Evolutionary conservation across 1,140 invertebrate genomes (phyloP), one percentile per base, ranked within the genome.

Genomic region (Odontomachus brunneus): DNA sequence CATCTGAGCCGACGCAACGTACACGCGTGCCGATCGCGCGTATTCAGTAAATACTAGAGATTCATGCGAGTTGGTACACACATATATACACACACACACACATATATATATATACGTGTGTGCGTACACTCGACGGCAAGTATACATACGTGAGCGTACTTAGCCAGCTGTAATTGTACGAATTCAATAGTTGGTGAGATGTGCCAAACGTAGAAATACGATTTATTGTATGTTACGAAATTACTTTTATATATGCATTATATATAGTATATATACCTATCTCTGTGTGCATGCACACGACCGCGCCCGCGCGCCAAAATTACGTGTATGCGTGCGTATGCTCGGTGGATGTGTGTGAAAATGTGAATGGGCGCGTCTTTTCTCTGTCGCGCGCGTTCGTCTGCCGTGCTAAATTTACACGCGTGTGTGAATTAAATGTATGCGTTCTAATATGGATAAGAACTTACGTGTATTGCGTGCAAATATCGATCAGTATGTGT

Each of bases 161-260:
- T 87, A 74, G 51, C 83, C 51, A 72, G 66, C 55, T 83, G 53
- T 81, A 83, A 57, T 86, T 59, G 71, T 83, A 78, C 29, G 83
- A 51, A 89, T 89, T 57, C 81, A 85, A 82, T 85, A 88, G 66
- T 75, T 81, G 81, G 81, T 75, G 85, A 91, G 82, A 90, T 91
- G 90, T 91, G 91, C 91, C 90, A 91, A 92, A 90, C 3, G 38
- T 7, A 90, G 89, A 90, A 83, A 90, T 88, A 90, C 83, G 84
- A 88, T 89, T 91, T 90, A 90, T 90, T 88, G 69, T 88, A 85
- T 63, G 85, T 90, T 91, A 88, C 49, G 82, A 82, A 84, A 82
- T 85, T 90, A 89, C 83, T 90, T 89, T 90, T 90, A 85, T 90
- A 88, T 82, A 84, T 83, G 78, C 67, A 83, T 38, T 71, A 73